Evolutionary conservation across 1,140 invertebrate genomes (phyloP).

Genomic region (Telenomus remus): DNA sequence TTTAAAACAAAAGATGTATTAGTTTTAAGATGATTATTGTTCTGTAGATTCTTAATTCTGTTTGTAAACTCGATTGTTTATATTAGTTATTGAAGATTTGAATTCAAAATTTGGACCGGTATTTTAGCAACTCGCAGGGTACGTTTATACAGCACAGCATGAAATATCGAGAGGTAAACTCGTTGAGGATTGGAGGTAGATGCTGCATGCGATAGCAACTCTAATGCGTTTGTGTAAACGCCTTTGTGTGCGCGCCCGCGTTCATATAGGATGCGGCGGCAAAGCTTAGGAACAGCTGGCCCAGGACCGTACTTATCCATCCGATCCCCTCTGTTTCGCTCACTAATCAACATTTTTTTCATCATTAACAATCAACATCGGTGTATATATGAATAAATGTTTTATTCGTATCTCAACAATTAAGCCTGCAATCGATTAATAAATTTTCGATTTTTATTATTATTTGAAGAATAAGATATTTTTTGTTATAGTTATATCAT

Average conservation of each 20-base stretch:
- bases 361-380: too few relatives aligned
- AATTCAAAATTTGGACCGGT: constrained; percentile 44
- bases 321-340: constrained; percentile 31
- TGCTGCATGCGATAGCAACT: constrained; percentile 61
- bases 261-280: constrained; percentile 69
- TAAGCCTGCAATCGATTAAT: too few relatives aligned
- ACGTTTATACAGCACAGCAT: constrained; percentile 57
- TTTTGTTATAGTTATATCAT: too few relatives aligned
- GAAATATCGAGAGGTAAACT: constrained; percentile 58
- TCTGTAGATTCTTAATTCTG: too few relatives aligned
- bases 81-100: constrained; percentile 45
- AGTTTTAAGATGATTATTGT: too few relatives aligned
- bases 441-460: too few relatives aligned
- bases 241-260: constrained; percentile 22
- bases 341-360: too few relatives aligned
- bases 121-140: constrained; percentile 32
- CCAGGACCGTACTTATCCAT: constrained; percentile 65
- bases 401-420: too few relatives aligned
- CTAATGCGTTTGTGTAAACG: neutral
- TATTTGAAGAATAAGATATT: too few relatives aligned
- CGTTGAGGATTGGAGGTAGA: constrained; percentile 68
- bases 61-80: constrained; percentile 13
- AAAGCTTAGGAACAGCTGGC: constrained; percentile 74
- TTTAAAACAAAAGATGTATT: too few relatives aligned
- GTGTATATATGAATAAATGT: too few relatives aligned